A percentile compares a stretch with the other conserved stretches of the same genome.
phyloP scores from a whole-genome alignment of 2,113 vertebrate species.

The Oncorhynchus tshawytscha region DNA sequence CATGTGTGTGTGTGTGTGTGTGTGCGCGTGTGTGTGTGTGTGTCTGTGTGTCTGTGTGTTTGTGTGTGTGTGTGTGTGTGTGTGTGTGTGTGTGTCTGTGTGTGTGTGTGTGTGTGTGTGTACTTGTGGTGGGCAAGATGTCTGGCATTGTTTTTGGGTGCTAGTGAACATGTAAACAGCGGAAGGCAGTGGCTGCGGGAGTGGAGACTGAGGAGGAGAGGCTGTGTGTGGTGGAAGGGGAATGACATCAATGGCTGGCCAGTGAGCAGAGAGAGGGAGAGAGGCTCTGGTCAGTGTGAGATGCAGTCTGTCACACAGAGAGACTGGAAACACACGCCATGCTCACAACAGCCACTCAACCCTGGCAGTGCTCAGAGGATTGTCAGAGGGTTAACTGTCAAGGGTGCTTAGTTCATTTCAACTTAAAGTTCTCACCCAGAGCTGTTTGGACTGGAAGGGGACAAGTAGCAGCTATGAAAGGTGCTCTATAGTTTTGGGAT shows the following conservation, averaged over 20 bases:
- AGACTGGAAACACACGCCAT: slow-evolving; percentile 4
- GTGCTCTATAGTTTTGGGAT: slow-evolving; percentile 30
- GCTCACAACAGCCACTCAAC: slow-evolving; percentile 56
- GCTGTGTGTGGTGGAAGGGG: not conserved
- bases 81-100: not conserved
- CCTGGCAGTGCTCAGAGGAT: slow-evolving; percentile 49
- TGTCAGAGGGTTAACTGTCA: slow-evolving; percentile 61
- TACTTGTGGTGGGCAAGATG: not conserved
- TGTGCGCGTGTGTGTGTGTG: slow-evolving; percentile 1
- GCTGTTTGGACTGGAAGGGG: slow-evolving; percentile 47
- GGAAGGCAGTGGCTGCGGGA: slow-evolving; percentile 63
- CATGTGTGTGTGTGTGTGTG: not conserved
- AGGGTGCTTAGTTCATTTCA: slow-evolving; percentile 58
- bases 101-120: not conserved
- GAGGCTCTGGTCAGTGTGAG: slow-evolving; percentile 69
- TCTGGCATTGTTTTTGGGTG: slow-evolving; percentile 72
- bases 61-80: slow-evolving; percentile 6
- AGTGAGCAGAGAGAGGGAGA: slow-evolving; percentile 43
- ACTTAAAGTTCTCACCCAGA: slow-evolving; percentile 55
- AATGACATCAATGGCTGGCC: slow-evolving; percentile 39
- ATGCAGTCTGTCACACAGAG: slow-evolving; percentile 69
- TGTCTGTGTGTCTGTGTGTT: not conserved
- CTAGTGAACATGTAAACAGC: slow-evolving; percentile 70
- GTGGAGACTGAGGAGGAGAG: slow-evolving; percentile 44
- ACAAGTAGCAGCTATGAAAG: slow-evolving; percentile 52